Base-by-base conservation (phyloP, 1,140 invertebrate species). In the Choristoneura fumiferana region DNA sequence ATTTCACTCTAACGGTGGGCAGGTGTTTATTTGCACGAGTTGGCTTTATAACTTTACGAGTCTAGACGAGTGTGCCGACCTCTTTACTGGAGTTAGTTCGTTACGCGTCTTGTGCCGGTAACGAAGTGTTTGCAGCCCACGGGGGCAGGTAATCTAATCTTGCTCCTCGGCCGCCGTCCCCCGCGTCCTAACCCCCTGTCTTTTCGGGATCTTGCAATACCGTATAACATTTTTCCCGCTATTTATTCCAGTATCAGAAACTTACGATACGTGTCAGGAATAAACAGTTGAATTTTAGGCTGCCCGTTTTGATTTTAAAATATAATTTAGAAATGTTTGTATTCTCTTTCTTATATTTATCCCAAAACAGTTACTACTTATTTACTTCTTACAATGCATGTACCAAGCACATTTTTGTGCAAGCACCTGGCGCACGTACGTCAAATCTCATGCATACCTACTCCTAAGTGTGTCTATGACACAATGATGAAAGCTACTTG, bases 131-230 rank as follows among this genome's bases (percentile, higher is more conserved):
- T 78, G 73, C 72, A 73, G 70, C 67, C 71, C 65, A 66, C 65
- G 73, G 76, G 71, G 76, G 67, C 76, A 79, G 79, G 79, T 82
- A 80, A 78, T 77, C 71, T 71, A 78, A 74, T 81, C 69, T 64
- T 58, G 39, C 58, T 40, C 62, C 73, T 68, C 69, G 67, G 59
- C 56, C 60, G 40, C 45, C n/a, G n/a, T n/a, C n/a, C n/a, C 57
- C 52, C 43, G 37, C 56, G 52, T 53, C 59, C 43, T 58, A 15
- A 17, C 37, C 15, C n/a, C 29, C 49, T 43, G 8, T 36, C 15
- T 34, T 12, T 33, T 12, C 13, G 57, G 40, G 43, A 22, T 49
- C 22, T 12, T 49, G 13, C 63, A 58, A 63, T 64, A 64, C 73
- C 67, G 69, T 66, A n/a, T n/a, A 71, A 64, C 74, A 69, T 70